Evolutionary conservation across 1,140 invertebrate genomes (phyloP).

Genomic region (Drosophila aff.): DNA sequence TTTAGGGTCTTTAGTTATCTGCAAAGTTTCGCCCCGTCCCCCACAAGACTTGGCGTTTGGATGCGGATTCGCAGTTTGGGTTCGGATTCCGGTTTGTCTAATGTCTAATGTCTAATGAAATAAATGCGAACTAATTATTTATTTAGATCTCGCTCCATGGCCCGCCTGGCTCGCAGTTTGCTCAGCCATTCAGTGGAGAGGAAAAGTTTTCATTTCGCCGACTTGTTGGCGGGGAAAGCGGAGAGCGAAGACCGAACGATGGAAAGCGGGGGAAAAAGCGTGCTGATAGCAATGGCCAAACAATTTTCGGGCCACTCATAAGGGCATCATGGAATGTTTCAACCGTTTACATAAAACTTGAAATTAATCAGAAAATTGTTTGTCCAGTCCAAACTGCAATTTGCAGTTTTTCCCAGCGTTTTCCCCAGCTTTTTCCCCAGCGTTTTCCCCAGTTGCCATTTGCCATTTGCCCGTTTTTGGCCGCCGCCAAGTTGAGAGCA

Average conservation of each 20-base stretch:
- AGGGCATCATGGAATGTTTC: constrained; percentile 46
- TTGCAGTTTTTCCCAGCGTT: constrained; percentile 46
- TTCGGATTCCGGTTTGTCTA: constrained; percentile 24
- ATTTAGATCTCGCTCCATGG: constrained; percentile 35
- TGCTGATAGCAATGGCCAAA: background rate
- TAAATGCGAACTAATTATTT: constrained; percentile 55
- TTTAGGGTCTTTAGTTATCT: constrained; percentile 39
- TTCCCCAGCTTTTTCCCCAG: too few relatives aligned
- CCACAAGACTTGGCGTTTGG: background rate
- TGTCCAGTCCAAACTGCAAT: constrained; percentile 62
- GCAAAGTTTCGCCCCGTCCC: constrained; percentile 13
- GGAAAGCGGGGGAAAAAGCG: background rate
- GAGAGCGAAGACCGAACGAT: background rate
- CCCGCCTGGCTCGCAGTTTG: constrained; percentile 32
- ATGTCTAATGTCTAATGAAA: constrained; percentile 39
- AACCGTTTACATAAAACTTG: constrained; percentile 74
- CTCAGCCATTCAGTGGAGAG: constrained; percentile 45
- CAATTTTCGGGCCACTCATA: constrained; percentile 28
- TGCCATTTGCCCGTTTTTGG: constrained; percentile 8
- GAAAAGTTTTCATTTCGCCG: constrained; percentile 53
- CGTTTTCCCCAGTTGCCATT: background rate
- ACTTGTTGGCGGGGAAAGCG: constrained; percentile 9
- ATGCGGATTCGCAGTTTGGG: background rate
- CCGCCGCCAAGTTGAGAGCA: constrained; percentile 63
- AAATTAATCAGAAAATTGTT: constrained; percentile 79